These are phyloP conservation scores for Micrastur ruficollis DNA, from an alignment of 2,797 vertebrate species.

Conservation along the genomic window DNA sequence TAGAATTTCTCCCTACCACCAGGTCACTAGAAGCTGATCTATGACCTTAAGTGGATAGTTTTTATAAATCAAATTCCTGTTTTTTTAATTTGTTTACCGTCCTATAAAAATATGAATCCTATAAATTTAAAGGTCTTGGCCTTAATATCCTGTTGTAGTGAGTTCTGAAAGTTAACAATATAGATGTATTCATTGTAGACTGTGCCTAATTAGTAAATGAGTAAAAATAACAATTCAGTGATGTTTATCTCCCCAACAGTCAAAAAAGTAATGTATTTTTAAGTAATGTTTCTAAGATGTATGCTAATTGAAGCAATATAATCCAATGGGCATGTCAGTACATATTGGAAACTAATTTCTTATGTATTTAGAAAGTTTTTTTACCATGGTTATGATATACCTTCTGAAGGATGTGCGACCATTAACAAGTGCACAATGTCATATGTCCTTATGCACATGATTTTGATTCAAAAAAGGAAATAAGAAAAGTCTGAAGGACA, in stretches of 20 bases:
- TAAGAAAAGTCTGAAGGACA: slow-evolving; percentile 12
- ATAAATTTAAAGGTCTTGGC: not conserved
- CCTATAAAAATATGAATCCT: not conserved
- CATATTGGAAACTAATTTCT: not conserved
- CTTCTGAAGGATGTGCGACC: not conserved
- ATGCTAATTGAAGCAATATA: not conserved
- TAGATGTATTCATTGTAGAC: not conserved
- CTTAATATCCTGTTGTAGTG: not conserved
- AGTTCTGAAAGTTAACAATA: not conserved
- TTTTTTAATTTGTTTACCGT: not conserved
- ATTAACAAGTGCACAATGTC: not conserved
- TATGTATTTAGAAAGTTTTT: not conserved
- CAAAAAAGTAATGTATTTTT: not conserved
- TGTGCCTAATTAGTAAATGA: not conserved
- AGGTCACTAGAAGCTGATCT: not conserved
- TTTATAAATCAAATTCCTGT: not conserved
- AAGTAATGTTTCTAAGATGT: not conserved
- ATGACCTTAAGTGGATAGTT: not conserved
- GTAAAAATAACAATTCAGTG: not conserved
- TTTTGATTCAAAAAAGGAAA: slow-evolving; percentile 12
- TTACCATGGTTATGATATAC: not conserved
- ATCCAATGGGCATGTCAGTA: not conserved
- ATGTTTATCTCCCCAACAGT: not conserved
- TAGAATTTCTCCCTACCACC: not conserved
- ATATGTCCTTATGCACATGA: slow-evolving; percentile 15